Conservation (phyloP, 2,888 invertebrate genomes). For the Chloroclysta siterata region DNA sequence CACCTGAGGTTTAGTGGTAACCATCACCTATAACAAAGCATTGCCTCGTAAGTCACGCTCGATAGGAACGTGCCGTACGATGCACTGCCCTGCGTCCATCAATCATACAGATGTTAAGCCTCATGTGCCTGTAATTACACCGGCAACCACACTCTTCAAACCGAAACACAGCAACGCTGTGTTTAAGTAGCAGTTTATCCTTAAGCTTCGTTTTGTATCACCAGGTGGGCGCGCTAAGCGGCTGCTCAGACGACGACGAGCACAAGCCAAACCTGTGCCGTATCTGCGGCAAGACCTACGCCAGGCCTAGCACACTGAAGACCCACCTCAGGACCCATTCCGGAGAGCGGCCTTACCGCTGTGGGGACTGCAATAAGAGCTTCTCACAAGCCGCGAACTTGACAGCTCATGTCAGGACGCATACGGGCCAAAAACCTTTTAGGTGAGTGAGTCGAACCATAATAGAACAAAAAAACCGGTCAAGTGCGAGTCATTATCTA, state of each 20-base stretch:
- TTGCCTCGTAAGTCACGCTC: no score
- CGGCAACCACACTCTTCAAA: no score
- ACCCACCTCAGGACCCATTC: slow-evolving; percentile 98
- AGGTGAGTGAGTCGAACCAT: slow-evolving; percentile 58
- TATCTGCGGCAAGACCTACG: slow-evolving; percentile 98
- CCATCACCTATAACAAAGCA: no score
- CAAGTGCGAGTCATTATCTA: no score
- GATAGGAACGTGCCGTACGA: no score
- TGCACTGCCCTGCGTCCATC: no score
- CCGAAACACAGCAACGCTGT: no score
- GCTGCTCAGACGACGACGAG: slow-evolving; percentile 88
- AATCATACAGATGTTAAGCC: no score
- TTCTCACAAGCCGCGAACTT: slow-evolving; percentile 99
- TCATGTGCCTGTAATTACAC: no score
- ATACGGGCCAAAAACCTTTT: slow-evolving; percentile 99
- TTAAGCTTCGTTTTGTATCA: neutral
- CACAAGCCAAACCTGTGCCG: slow-evolving; percentile 95
- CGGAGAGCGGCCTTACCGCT: slow-evolving; percentile 95
- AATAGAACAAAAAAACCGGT: no score
- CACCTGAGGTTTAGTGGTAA: no score
- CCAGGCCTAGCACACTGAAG: slow-evolving; percentile 97
- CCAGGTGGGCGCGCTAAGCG: slow-evolving; percentile 82
- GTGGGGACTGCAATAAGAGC: slow-evolving; percentile 97
- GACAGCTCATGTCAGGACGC: slow-evolving; percentile 98
- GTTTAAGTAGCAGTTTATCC: no score